phyloP scores from a whole-genome alignment of 2,888 invertebrate genomes.

The Punctoribates punctum region DNA sequence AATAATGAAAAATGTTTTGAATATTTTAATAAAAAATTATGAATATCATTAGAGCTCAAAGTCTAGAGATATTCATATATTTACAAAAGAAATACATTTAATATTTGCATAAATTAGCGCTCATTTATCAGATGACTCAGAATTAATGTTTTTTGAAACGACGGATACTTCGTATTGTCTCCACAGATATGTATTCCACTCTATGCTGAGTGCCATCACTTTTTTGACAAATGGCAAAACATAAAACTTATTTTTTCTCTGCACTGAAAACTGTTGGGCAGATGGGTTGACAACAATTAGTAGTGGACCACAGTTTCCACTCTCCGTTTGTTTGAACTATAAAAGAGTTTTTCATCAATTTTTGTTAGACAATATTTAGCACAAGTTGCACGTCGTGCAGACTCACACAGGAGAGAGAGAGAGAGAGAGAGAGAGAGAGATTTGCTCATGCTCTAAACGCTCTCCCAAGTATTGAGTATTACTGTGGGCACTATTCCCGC shows the following conservation, averaged over 20 bases:
- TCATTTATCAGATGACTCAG: not conserved
- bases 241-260: not conserved
- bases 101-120: conserved; percentile 3
- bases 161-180: not conserved
- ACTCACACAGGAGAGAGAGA: conserved; percentile 8
- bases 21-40: conserved; percentile 16
- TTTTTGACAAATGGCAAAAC: no score
- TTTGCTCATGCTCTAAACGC: conserved; percentile 2
- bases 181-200: not conserved
- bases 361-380: conserved; percentile 26
- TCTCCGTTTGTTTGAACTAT: not conserved
- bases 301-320: not conserved
- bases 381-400: not conserved
- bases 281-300: not conserved
- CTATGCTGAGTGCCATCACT: no score
- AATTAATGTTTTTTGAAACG: not conserved
- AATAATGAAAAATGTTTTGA: conserved; percentile 27
- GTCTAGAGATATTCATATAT: not conserved
- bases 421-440: conserved; percentile 40
- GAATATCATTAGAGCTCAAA: not conserved
- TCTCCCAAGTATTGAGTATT: not conserved
- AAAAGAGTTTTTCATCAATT: conserved; percentile 25
- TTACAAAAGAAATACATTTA: conserved; percentile 19
- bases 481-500: not conserved
- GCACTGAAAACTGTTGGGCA: not conserved